Evolutionary conservation across 1,140 invertebrate species (phyloP).

Genomic region (Heliconius congener): DNA sequence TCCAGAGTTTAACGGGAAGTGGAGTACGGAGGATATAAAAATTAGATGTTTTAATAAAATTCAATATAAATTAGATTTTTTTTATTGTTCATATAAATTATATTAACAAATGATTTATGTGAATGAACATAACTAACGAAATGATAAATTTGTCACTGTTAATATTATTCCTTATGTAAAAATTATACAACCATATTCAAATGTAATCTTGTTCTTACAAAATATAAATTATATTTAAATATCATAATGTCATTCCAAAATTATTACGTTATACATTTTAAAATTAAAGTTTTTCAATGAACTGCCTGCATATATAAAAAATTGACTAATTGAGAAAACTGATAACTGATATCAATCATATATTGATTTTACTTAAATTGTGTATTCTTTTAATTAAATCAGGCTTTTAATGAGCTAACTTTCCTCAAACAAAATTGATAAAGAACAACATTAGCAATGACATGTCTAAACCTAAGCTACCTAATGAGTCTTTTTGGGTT

Average conservation of each 20-base stretch:
- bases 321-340: no score
- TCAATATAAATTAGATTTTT: slow-evolving; percentile 30
- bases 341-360: no score
- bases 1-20: no score
- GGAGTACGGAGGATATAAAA: no score
- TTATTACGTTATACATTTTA: neutral
- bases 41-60: neutral
- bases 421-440: neutral
- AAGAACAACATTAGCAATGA: slow-evolving; percentile 56
- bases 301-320: no score
- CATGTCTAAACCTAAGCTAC: slow-evolving; percentile 44
- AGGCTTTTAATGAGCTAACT: neutral
- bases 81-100: slow-evolving; percentile 71
- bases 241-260: neutral
- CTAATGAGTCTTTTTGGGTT: slow-evolving; percentile 84
- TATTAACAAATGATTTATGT: slow-evolving; percentile 56
- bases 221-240: neutral
- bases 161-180: slow-evolving; percentile 41
- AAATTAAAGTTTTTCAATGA: no score
- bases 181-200: neutral
- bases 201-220: neutral
- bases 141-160: slow-evolving; percentile 44
- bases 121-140: slow-evolving; percentile 56
- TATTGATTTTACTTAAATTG: no score
- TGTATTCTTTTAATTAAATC: no score